Percentiles rank a stretch among this genome's conserved stretches.
These are phyloP conservation scores for Myanophis thanlyinensis DNA, from an alignment of 2,113 vertebrate species.

Conservation along the genomic window DNA sequence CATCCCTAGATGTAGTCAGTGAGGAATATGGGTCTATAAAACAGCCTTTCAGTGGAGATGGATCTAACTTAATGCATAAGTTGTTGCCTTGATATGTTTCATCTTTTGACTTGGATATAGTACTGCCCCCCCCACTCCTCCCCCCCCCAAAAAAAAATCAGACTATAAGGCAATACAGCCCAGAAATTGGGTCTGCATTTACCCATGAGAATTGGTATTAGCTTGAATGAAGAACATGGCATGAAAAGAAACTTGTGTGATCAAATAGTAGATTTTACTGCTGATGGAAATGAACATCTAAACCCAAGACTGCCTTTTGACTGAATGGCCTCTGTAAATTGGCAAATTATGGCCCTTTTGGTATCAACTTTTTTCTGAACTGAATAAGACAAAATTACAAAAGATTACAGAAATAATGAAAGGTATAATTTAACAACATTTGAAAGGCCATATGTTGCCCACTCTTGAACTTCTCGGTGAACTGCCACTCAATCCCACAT, in stretches of 20 bases:
- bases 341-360: neutral
- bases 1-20: neutral
- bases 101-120: neutral
- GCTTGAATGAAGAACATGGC: neutral
- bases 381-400: neutral
- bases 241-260: neutral
- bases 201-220: neutral
- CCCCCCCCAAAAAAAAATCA: neutral
- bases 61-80: neutral
- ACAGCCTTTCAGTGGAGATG: neutral
- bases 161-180: neutral
- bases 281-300: neutral
- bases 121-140: neutral
- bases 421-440: neutral
- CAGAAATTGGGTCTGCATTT: neutral
- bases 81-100: neutral
- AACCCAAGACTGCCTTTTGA: neutral
- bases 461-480: neutral
- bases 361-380: neutral
- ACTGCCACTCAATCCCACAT: neutral
- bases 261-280: neutral
- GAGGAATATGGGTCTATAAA: neutral
- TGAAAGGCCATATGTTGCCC: neutral
- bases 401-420: neutral
- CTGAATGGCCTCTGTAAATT: neutral